Conservation (phyloP, 2,797 vertebrate genomes). For the Manis javanica region DNA sequence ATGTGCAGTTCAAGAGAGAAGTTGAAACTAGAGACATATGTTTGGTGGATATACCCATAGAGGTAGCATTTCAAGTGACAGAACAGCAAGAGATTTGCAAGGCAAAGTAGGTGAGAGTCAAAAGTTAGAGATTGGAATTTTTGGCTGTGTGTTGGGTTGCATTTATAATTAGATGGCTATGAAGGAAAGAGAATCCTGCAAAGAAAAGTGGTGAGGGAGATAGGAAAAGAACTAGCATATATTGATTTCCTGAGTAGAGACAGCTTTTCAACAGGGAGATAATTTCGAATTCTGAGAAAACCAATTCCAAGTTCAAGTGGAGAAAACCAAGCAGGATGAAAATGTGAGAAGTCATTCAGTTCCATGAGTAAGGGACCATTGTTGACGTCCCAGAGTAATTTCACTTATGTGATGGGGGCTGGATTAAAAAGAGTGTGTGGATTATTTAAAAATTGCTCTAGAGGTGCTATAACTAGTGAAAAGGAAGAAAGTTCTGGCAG, state of each 20-base stretch:
- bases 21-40: background rate
- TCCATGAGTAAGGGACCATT: background rate
- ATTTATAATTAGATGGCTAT: background rate
- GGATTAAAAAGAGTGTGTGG: background rate
- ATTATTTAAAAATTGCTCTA: slow-evolving; percentile 22
- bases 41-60: background rate
- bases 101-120: background rate
- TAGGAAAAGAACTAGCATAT: background rate
- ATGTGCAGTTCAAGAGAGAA: slow-evolving; percentile 33
- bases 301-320: background rate
- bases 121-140: background rate
- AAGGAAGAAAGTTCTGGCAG: background rate
- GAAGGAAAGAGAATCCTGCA: background rate
- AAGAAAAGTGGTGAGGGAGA: background rate
- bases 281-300: slow-evolving; percentile 7
- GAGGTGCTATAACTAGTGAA: background rate
- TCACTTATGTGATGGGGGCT: background rate
- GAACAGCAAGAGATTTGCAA: background rate
- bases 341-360: slow-evolving; percentile 37
- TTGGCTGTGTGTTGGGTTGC: background rate
- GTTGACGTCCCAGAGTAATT: slow-evolving; percentile 40
- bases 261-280: background rate
- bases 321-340: slow-evolving; percentile 29
- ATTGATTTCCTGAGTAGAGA: background rate
- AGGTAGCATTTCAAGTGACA: background rate